A percentile compares a stretch with the other conserved stretches of the same genome.
Conservation (phyloP, 2,113 vertebrate species). For the Galeopterus variegatus region DNA sequence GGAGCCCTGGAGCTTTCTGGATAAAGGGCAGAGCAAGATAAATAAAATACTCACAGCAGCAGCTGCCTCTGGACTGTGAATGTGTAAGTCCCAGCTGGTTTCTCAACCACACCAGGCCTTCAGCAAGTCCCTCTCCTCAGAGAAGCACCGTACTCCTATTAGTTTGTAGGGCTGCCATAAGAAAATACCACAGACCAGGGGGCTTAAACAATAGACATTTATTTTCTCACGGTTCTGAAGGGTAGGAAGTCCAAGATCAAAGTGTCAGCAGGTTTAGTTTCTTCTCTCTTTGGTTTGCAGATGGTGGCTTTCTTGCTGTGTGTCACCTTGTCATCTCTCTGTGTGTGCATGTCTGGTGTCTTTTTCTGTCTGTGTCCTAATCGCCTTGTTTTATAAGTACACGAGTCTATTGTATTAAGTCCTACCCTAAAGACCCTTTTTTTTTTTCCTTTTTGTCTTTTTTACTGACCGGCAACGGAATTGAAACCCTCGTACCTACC, state of each 20-base stretch:
- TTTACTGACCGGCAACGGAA: too few species aligned
- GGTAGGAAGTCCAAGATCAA: not conserved
- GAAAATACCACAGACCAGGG: not conserved
- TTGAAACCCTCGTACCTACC: too few species aligned
- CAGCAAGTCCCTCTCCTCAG: not conserved
- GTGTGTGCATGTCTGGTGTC: accelerated
- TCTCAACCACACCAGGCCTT: not conserved
- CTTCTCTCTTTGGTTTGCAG: not conserved
- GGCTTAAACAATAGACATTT: not conserved
- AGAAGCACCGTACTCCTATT: too few species aligned
- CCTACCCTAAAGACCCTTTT: not conserved
- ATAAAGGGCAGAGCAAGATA: not conserved
- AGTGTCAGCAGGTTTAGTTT: not conserved
- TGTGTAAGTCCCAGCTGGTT: not conserved
- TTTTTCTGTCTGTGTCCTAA: not conserved
- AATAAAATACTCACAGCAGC: not conserved
- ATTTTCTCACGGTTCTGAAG: not conserved
- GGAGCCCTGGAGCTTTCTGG: not conserved
- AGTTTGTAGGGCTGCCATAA: not conserved
- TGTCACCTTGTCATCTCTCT: not conserved
- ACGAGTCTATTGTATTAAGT: not conserved
- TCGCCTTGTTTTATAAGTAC: not conserved
- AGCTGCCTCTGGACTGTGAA: not conserved
- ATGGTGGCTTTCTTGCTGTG: not conserved
- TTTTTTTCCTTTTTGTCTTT: too few species aligned